Percentiles rank a stretch among this genome's conserved stretches.
Evolutionary conservation across 2,888 invertebrate species (phyloP).

Genomic region (Lepas anatifera): DNA sequence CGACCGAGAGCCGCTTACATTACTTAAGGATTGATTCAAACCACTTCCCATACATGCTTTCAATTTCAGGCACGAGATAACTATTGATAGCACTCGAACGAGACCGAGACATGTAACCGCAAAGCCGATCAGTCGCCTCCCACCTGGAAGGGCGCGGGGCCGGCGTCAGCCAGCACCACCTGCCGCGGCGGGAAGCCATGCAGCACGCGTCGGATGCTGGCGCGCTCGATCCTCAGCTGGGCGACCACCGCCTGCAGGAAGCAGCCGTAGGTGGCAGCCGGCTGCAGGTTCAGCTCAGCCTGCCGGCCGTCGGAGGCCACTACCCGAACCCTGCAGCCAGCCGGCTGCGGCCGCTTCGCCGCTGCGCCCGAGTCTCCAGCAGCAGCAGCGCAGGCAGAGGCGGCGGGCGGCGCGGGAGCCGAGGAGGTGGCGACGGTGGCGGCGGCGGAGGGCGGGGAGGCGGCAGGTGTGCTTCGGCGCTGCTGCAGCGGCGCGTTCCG

Average conservation of each 20-base stretch:
- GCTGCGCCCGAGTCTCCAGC: not conserved
- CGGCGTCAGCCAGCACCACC: not conserved
- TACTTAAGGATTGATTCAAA: no score
- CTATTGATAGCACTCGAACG: no score
- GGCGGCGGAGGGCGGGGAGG: not conserved
- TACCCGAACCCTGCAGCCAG: not conserved
- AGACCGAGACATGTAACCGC: no score
- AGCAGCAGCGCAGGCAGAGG: no score
- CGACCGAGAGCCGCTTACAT: no score
- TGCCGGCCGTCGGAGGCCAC: not conserved
- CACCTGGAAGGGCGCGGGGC: not conserved
- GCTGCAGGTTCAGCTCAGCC: not conserved
- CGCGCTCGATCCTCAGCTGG: not conserved
- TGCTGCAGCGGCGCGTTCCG: not conserved
- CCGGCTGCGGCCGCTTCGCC: not conserved
- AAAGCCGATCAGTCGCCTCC: not conserved
- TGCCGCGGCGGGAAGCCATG: not conserved
- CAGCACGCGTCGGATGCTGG: not conserved
- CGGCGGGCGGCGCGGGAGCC: no score
- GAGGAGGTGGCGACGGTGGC: no score
- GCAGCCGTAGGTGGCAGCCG: not conserved
- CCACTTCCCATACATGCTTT: no score
- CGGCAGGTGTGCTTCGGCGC: not conserved
- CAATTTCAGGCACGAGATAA: no score
- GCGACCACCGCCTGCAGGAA: not conserved